phyloP scores from a whole-genome alignment of 2,888 invertebrate species.

The Lasioglossum lativentre region DNA sequence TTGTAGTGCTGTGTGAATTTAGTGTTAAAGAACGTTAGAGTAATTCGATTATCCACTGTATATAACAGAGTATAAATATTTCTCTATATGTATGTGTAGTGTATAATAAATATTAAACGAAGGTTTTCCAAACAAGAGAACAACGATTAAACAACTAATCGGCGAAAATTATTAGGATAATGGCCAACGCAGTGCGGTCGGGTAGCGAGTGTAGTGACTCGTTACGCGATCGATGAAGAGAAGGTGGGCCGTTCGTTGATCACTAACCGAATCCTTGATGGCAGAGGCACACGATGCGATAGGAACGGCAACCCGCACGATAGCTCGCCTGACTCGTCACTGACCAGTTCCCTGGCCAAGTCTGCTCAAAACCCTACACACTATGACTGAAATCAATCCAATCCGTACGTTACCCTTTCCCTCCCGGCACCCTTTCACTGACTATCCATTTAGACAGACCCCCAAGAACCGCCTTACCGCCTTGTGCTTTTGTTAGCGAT shows the following conservation, averaged over 20 bases:
- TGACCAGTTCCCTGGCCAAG: conserved; percentile 44
- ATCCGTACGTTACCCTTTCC: conserved; percentile 65
- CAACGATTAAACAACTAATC: neutral
- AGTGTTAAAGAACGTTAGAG: too few relatives aligned
- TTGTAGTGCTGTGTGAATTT: too few relatives aligned
- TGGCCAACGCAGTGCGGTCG: neutral
- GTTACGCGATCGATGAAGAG: conserved; percentile 1
- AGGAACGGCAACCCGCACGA: conserved; percentile 25
- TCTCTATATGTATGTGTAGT: too few relatives aligned
- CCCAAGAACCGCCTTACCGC: conserved; percentile 7
- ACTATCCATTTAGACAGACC: conserved; percentile 49
- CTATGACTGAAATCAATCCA: conserved; percentile 73
- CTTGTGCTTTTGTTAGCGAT: neutral
- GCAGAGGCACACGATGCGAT: conserved; percentile 8
- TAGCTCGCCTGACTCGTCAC: conserved; percentile 55
- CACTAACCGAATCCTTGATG: conserved; percentile 16
- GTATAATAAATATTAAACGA: too few relatives aligned
- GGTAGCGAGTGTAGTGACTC: neutral
- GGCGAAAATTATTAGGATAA: neutral
- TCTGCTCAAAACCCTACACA: conserved; percentile 54
- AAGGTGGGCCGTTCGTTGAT: neutral
- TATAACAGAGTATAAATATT: too few relatives aligned
- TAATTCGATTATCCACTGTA: too few relatives aligned
- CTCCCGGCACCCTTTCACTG: conserved; percentile 28
- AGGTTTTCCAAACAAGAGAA: neutral